Base-by-base conservation (phyloP, 2,113 vertebrate species). In the Arizona elegans region DNA sequence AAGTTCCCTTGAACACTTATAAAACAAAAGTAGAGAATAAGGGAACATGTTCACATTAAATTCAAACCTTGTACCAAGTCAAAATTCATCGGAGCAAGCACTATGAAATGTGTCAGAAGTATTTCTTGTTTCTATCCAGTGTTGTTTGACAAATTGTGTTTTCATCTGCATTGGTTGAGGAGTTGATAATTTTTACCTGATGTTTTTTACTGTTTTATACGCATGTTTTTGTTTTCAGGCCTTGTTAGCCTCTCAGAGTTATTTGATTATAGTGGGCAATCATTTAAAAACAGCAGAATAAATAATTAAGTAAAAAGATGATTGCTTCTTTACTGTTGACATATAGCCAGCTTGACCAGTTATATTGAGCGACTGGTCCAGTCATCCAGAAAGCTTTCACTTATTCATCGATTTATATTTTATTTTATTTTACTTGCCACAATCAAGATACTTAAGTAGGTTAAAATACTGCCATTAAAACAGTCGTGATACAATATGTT, bases 1-100 rank as follows among this genome's bases (percentile, higher is more conserved):
- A 91, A 87, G 93, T 9, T 81, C 75, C 93, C 93, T 92, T 92
- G 93, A 93, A 1, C 88, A 26, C 87, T 92, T 54, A 95, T 90
- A 89, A 81, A 65, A 17, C 90, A 91, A 52, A 19, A 0, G 0
- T 55, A 0, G 92, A 89, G 55, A 24, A 87, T 8, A 53, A 86
- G 43, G 33, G 53, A 38, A 88, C 0, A 17, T 24, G 88, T 0
- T 87, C 58, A 89, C 47, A 86, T 33, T n/a, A 29, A 43, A 92
- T 29, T 47, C 26, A 90, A 90, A 90, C 2, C 1, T 90, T 52
- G 47, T 13, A 38, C 19, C 86, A 29, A 38, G 43, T 12, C 21
- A n/a, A 90, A 86, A 55, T 38, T 70, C 52, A 50, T 19, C 33
- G 65, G 65, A 7, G 13, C 65, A 33, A 33, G 26, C 62, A 65